phyloP scores from a whole-genome alignment of 2,797 vertebrate genomes.

The Lophius americanus region DNA sequence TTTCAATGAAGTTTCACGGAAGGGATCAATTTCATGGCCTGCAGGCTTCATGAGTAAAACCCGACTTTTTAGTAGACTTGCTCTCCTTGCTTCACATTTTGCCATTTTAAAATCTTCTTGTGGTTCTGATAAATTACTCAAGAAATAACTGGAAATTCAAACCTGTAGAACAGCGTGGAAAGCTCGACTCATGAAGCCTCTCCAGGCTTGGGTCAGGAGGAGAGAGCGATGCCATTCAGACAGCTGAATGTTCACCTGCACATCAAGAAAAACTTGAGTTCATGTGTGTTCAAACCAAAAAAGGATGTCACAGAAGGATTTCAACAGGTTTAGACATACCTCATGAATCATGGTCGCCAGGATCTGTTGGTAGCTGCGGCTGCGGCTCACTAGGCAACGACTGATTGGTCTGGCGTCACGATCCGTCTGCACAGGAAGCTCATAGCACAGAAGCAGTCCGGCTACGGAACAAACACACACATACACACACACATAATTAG shows the following conservation, averaged over 20 bases:
- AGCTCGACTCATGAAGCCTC: constrained; percentile 89
- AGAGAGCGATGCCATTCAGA: constrained; percentile 94
- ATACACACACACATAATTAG: constrained; percentile 7
- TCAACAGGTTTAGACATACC: constrained; percentile 64
- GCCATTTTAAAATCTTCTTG: too few species aligned
- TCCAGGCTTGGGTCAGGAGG: constrained; percentile 91
- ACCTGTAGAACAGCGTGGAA: constrained; percentile 92
- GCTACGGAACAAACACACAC: constrained; percentile 71
- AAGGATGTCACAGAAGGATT: background rate
- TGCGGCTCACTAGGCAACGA: constrained; percentile 88
- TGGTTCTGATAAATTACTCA: background rate
- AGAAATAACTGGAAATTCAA: constrained; percentile 19
- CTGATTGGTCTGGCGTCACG: constrained; percentile 88
- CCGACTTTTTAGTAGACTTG: too few species aligned
- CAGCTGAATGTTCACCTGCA: constrained; percentile 93
- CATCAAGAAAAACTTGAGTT: background rate
- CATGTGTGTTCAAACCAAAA: background rate
- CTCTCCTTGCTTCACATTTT: background rate
- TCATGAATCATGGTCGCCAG: constrained; percentile 91
- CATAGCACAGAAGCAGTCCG: constrained; percentile 90
- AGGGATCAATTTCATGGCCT: too few species aligned
- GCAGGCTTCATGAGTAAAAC: too few species aligned
- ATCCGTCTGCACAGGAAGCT: constrained; percentile 88
- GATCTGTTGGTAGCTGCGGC: constrained; percentile 91
- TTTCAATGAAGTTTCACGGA: too few species aligned